Percentiles rank a stretch among this genome's conserved stretches.
Evolutionary conservation across 2,113 vertebrate genomes (phyloP).

Genomic region (Mustela nigripes): DNA sequence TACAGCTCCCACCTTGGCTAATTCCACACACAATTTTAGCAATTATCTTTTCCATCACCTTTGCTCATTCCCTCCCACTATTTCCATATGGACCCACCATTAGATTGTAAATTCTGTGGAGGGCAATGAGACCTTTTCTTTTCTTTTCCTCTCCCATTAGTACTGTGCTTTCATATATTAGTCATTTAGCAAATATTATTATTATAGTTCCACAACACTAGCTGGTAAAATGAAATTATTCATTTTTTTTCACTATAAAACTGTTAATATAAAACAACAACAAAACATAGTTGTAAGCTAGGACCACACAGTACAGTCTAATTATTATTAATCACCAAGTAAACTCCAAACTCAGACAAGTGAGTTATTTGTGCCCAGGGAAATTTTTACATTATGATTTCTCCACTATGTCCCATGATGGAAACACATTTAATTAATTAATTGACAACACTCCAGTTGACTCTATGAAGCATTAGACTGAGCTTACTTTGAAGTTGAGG

Average conservation of each 20-base stretch:
- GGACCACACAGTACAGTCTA: neutral
- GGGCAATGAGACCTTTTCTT: neutral
- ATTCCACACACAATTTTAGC: neutral
- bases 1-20: neutral
- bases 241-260: neutral
- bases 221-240: neutral
- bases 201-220: neutral
- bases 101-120: neutral
- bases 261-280: neutral
- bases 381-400: neutral
- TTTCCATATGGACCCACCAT: neutral
- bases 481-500: constrained; percentile 49
- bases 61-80: neutral
- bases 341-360: neutral
- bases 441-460: neutral
- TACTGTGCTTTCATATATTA: neutral
- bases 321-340: neutral
- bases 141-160: neutral
- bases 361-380: neutral
- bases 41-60: neutral
- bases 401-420: neutral
- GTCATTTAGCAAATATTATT: constrained; percentile 6
- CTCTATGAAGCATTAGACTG: neutral
- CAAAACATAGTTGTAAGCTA: neutral
- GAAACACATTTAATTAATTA: neutral